Base-by-base conservation (phyloP, 2,797 vertebrate species). In the Chaenodraco wilsoni region DNA sequence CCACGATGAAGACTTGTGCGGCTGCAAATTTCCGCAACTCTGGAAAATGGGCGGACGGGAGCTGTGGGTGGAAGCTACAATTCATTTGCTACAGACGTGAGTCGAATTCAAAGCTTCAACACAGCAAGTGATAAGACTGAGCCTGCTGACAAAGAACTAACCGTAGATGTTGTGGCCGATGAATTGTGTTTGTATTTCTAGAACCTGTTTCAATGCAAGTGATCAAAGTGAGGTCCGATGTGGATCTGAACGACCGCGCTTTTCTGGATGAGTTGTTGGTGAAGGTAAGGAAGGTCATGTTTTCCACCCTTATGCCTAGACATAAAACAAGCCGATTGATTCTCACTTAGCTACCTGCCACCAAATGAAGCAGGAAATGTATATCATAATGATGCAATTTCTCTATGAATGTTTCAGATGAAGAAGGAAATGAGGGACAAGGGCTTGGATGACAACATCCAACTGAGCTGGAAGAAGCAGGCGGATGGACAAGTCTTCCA, bases 11-110 rank as follows among this genome's bases (percentile, higher is more conserved):
- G 0, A 54, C 81, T 14, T 86, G 87, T 78, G 76, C 8, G 0
- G 5, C 15, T 9, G 31, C 48, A 5, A 0, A 14, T 4, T 40
- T 45, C 9, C 0, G 0, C 0, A 0, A 0, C 2, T 57, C 17
- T 40, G 82, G 78, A 9, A 1, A 2, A 19, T 83, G 80, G 82
- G 48, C 46, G 7, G 69, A 68, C 17, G 6, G 0, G 7, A 0
- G 0, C 9, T 85, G 83, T 23, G 9, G 21, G 4, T 0, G 0
- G 0, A n/a, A 1, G 5, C 57, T 0, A 15, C 70, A 68, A 0
- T 85, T 82, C 23, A 27, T 84, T 45, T 90, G 87, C 48, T 81
- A 78, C 65, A 40, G 27, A 27, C 27, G 41, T 52, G 27, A 27
- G 27, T 27, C 27, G 4, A 27, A 27, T 27, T 27, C 27, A 27